Conservation (phyloP, 2,797 vertebrate genomes). For the Pseudochirops corinnae region DNA sequence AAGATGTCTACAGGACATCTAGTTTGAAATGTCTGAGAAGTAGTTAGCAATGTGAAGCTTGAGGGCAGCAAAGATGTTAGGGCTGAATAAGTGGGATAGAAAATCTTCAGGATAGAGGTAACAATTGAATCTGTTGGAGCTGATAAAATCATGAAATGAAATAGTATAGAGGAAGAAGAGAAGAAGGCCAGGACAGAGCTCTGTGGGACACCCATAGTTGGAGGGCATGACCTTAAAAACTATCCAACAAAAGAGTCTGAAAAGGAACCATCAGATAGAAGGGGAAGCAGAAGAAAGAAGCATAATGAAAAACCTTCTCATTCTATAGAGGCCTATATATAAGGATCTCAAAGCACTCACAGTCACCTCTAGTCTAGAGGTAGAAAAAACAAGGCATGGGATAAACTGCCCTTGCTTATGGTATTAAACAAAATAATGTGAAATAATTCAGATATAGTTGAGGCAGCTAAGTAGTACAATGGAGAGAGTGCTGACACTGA, state of each 20-base stretch:
- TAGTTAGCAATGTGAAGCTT: neutral
- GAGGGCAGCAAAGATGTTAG: neutral
- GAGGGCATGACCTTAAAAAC: neutral
- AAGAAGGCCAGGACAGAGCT: neutral
- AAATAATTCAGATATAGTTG: neutral
- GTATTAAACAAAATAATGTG: neutral
- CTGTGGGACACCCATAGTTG: neutral
- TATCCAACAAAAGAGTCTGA: neutral
- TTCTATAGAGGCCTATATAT: neutral
- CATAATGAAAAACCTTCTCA: neutral
- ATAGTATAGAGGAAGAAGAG: neutral
- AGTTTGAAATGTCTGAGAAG: neutral
- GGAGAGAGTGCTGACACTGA: neutral
- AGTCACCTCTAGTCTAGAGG: neutral
- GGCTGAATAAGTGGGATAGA: neutral
- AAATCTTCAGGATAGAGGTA: neutral
- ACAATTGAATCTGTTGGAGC: neutral
- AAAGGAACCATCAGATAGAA: neutral
- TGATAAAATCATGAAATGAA: neutral
- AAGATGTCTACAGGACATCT: neutral
- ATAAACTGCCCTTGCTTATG: neutral
- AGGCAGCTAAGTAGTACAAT: no score
- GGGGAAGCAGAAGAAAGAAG: neutral
- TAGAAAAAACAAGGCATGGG: neutral
- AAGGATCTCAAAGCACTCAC: no score